Evolutionary conservation across 2,797 vertebrate species (phyloP), one percentile per base, ranked within the genome.

Genomic region (Epinephelus malabaricus): DNA sequence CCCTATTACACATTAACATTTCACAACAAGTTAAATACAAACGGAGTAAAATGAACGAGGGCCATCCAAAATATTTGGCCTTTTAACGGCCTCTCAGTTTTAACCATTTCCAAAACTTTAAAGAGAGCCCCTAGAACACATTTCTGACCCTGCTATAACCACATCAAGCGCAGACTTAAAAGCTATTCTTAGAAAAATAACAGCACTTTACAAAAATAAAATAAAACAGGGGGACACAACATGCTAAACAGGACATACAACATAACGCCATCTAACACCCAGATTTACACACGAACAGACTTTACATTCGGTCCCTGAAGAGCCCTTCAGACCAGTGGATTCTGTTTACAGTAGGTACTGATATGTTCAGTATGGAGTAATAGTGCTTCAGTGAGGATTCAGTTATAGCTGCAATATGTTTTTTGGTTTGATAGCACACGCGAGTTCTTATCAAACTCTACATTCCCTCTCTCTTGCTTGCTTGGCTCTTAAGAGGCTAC

Each of bases 351-450:
- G 21, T 12, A 3, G 13, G 10, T 54, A 34, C 19, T 7, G 25
- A 59, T 40, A 4, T 40, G 49, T 61, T 47, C 77, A 34, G 23
- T n/a, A 15, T 11, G 8, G 49, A 49, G 21, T 45, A 64, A 54
- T 25, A 62, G 43, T 67, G 54, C 30, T 43, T 67, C 2, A 56
- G 46, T 40, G 47, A 64, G 49, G 46, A 75, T 69, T n/a, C 47
- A 68, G 43, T 67, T 5, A 40, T 53, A 81, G 81, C 81, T 78
- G 69, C 51, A 19, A 14, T 38, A 14, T 27, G 18, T 25, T 73
- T 79, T 89, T 84, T 82, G 81, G 66, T 87, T 90, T 80, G 63
- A 77, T 43, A 79, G 70, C 74, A 77, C 43, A 77, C 30, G 53
- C 5, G 17, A 40, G n/a, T 19, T n/a, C 75, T 61, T 67, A 70